Conservation (phyloP, 2,113 vertebrate species). For the Numenius arquata region DNA sequence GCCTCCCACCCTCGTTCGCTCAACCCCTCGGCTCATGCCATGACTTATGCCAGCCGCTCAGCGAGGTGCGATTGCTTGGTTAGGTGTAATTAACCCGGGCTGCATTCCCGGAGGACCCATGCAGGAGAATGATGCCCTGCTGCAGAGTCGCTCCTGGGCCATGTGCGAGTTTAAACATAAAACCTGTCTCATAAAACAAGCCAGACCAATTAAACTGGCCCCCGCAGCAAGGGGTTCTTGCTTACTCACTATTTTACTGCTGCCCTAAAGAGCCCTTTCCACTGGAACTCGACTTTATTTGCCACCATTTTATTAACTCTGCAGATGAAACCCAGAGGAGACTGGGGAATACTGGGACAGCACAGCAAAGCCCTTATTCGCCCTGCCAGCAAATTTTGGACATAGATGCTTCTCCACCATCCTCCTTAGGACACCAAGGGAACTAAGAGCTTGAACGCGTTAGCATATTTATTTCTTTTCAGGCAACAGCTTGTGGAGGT, state of each 20-base stretch:
- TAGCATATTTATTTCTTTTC: not conserved
- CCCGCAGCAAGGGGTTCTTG: conserved; percentile 60
- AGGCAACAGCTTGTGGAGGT: not conserved
- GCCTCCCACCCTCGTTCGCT: not conserved
- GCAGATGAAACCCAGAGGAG: conserved; percentile 54
- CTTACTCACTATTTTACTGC: conserved; percentile 59
- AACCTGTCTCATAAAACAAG: conserved; percentile 66
- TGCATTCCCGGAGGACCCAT: not conserved
- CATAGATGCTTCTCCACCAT: not conserved
- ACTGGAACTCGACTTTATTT: conserved; percentile 51
- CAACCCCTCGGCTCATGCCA: not conserved
- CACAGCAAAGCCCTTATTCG: not conserved
- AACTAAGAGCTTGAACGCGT: not conserved
- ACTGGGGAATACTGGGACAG: conserved; percentile 35
- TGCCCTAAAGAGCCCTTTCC: conserved; percentile 60
- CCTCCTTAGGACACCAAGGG: not conserved
- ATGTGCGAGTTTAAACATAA: conserved; percentile 62
- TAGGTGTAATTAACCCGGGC: conserved; percentile 50
- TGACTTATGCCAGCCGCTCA: not conserved
- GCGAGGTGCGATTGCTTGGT: conserved; percentile 17
- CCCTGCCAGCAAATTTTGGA: not conserved
- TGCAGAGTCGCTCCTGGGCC: conserved; percentile 48
- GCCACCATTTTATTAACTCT: conserved; percentile 66
- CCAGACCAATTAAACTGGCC: conserved; percentile 64
- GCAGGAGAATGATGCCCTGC: conserved; percentile 48